Percentiles rank a stretch among this genome's conserved stretches.
Evolutionary conservation across 2,113 vertebrate genomes (phyloP).

Genomic region (Candoia aspera): DNA sequence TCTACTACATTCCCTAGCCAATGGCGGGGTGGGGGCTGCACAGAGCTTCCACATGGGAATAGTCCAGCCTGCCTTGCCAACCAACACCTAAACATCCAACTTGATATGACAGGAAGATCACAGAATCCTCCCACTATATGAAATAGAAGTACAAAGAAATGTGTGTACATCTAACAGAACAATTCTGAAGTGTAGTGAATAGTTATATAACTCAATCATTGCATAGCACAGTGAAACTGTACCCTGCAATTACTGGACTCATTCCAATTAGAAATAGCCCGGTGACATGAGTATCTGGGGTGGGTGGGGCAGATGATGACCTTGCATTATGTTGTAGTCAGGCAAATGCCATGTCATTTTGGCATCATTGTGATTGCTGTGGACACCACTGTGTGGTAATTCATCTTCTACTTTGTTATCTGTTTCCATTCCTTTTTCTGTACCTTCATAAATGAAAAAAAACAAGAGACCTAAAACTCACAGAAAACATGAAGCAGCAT

Average conservation of each 20-base stretch:
- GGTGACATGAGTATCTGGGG: not conserved
- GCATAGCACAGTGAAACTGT: not conserved
- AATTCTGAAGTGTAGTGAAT: not conserved
- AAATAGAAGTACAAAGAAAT: not conserved
- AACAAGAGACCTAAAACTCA: constrained; percentile 52
- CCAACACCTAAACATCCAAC: not conserved
- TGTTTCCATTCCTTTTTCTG: not conserved
- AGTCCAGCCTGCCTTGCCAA: too few species aligned
- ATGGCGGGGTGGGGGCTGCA: not conserved
- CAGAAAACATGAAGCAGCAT: constrained; percentile 49
- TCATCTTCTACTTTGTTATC: not conserved
- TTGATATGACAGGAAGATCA: not conserved
- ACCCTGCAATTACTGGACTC: not conserved
- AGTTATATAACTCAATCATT: not conserved
- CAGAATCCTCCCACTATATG: not conserved
- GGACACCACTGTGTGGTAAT: not conserved
- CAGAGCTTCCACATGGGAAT: not conserved
- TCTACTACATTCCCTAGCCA: not conserved
- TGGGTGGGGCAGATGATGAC: not conserved
- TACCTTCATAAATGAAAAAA: constrained; percentile 30
- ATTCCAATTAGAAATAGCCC: not conserved
- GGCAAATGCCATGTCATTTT: not conserved
- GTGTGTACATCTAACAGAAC: not conserved
- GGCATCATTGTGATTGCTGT: not conserved
- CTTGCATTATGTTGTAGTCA: not conserved